Percentiles rank a stretch among this genome's conserved stretches.
phyloP scores from a whole-genome alignment of 2,888 invertebrate species.

The Pimpla rufipes region DNA sequence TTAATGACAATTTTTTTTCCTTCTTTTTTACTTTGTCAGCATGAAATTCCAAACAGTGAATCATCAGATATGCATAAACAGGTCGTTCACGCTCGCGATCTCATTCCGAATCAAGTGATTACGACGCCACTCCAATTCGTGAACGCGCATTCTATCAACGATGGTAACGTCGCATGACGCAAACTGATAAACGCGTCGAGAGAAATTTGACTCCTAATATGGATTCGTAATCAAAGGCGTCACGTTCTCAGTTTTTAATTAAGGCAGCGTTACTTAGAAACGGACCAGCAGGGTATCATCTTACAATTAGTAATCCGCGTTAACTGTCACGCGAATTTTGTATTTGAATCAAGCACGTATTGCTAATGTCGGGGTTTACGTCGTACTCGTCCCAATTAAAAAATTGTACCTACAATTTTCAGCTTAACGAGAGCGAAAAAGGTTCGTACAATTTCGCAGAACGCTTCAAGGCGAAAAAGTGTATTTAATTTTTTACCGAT shows the following conservation, averaged over 20 bases:
- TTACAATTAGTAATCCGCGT: constrained; percentile 10
- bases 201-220: constrained; percentile 59
- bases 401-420: too few relatives aligned
- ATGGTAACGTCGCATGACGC: constrained; percentile 49
- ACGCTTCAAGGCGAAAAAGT: too few relatives aligned
- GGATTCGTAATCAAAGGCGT: constrained; percentile 46
- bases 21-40: constrained; percentile 63
- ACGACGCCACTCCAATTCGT: not conserved
- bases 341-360: not conserved
- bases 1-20: constrained; percentile 63
- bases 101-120: constrained; percentile 29
- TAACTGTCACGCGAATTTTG: not conserved
- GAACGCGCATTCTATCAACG: constrained; percentile 11
- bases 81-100: constrained; percentile 66
- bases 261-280: constrained; percentile 13
- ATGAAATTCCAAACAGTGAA: constrained; percentile 75
- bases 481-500: not conserved
- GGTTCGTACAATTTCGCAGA: too few relatives aligned
- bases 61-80: constrained; percentile 73
- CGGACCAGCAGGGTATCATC: not conserved
- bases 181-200: constrained; percentile 48
- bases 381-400: not conserved
- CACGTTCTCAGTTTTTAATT: constrained; percentile 2
- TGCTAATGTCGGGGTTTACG: not conserved
- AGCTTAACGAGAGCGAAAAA: too few relatives aligned